Percentiles rank a stretch among this genome's conserved stretches.
These are phyloP conservation scores for Plemyria rubiginata DNA, from an alignment of 2,888 invertebrate species.

Conservation along the genomic window DNA sequence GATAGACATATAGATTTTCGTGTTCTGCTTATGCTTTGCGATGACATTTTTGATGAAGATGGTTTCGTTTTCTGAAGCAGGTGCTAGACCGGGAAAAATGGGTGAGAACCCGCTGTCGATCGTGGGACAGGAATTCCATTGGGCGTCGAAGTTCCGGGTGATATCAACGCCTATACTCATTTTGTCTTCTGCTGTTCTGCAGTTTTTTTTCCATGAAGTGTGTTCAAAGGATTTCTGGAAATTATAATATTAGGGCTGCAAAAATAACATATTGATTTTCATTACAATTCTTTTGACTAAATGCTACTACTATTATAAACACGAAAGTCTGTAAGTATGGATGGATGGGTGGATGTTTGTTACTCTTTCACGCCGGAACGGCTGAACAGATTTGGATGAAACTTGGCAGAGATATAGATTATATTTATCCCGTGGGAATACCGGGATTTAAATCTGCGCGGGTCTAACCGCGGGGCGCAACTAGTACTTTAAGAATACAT, in stretches of 20 bases:
- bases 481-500: no score
- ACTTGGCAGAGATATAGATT: no score
- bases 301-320: no score
- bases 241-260: background rate
- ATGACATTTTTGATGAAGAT: conserved; percentile 84
- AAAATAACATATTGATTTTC: no score
- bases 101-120: conserved; percentile 54
- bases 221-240: conserved; percentile 4
- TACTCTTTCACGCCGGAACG: no score
- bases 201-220: conserved; percentile 66
- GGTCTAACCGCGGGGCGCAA: no score
- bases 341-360: no score
- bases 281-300: no score
- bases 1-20: conserved; percentile 88
- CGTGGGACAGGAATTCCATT: conserved; percentile 59
- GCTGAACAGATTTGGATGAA: no score
- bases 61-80: conserved; percentile 88
- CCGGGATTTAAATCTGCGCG: no score
- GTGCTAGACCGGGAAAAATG: conserved; percentile 82
- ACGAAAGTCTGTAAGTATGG: no score
- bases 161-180: conserved; percentile 67
- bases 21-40: conserved; percentile 67
- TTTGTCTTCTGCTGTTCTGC: conserved; percentile 46
- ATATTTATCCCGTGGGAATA: no score
- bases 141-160: conserved; percentile 67